Base-by-base conservation (phyloP, 2,113 vertebrate species). In the zebrafish (Danio rerio) region DNA sequence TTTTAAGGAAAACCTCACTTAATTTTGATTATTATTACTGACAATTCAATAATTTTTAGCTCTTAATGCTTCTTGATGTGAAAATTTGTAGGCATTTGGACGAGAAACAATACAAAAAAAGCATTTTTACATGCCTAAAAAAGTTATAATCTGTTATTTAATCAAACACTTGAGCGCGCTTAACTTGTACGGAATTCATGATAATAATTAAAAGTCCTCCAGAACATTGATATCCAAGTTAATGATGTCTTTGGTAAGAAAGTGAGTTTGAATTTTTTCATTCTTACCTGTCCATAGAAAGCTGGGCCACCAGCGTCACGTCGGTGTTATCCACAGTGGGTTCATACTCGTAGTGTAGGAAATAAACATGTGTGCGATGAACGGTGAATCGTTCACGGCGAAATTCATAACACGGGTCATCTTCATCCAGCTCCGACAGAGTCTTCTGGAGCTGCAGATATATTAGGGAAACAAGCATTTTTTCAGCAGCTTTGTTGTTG, bases 381-480 rank as follows among this genome's bases (percentile, higher is more conserved):
- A 99, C 97, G 0, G 98, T 99, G 92, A 98, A 98, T 0, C 98
- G 94, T 18, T 99, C 97, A 63, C 98, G 93, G 6, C 98, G 96
- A 84, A 99, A 99, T 90, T 99, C 98, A 0, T 99, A 99, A 88
- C 98, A 99, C 0, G 97, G 91, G 80, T 99, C 98, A 1, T 99
- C 98, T 89, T 99, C 98, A 0, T 99, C 98, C 82, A 99, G 92
- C 91, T 99, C 97, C 0, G 95, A 96, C 13, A 99, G 92, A 77
- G 98, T 98, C 88, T 96, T 98, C 94, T 99, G 98, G 79, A 99
- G 97, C 98, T 99, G 93, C 7, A 78, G 82, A 7, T 81, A 87
- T n/a, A 80, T 50, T 42, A 81, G 47, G 6, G 1, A 85, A 5
- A 81, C 12, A 66, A 15, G 7, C 16, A 61, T 42, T 15, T 5